Evolutionary conservation across 1,140 invertebrate species (phyloP), one percentile per base, ranked within the genome.

Genomic region (Drosophila ficusphila): DNA sequence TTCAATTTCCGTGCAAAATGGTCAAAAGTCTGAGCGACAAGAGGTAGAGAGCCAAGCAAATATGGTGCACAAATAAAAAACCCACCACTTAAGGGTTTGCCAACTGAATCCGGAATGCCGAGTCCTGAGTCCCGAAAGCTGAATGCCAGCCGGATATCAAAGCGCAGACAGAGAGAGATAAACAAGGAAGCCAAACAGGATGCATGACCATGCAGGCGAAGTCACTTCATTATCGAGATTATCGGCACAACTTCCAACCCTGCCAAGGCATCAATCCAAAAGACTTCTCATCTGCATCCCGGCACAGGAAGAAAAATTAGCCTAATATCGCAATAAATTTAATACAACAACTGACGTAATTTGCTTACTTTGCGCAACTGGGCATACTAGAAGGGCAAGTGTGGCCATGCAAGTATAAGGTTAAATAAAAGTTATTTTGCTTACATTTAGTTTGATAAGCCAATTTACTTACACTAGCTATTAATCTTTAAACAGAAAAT

Each of bases 141-240:
- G 58, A 69, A 54, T 57, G 41, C 61, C 56, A 82, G 86, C 82
- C 83, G 82, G 82, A 86, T 86, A 86, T 86, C 81, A 74, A 86
- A 67, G 65, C 67, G 77, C 65, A 83, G 56, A 71, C 56, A 46
- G 46, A 71, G 71, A 72, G 38, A 64, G 25, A 64, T 47, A 68
- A 49, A 61, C 73, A 68, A 44, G 57, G 62, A 81, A 70, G 60
- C 70, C 42, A 38, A 48, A 75, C 71, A 69, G 82, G 85, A 89
- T 89, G 77, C 83, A 88, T 88, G 73, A 65, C 68, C 82, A 89
- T 77, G 65, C 64, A 68, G 74, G 78, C 82, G 74, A 88, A 88
- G 82, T 88, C 82, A 88, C 82, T 88, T 88, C 82, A 88, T 88
- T 88, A 88, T 88, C 82, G 82, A 88, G 82, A 88, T 88, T 88